A percentile compares a stretch with the other conserved stretches of the same genome.
phyloP scores from a whole-genome alignment of 1,140 invertebrate species.

The Heliconius congener region DNA sequence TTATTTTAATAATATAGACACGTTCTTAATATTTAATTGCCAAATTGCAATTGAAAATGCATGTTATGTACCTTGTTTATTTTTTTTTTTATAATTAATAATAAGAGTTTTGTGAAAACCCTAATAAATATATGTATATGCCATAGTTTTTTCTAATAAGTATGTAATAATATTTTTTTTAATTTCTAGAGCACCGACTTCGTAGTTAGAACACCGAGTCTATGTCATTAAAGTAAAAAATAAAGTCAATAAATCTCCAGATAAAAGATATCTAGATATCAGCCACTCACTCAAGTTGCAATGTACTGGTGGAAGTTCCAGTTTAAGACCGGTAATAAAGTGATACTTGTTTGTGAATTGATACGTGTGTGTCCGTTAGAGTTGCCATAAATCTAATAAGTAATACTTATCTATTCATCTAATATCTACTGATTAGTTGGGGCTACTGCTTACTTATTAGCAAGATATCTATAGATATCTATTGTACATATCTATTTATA shows the following conservation, averaged over 20 bases:
- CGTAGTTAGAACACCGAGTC: not conserved
- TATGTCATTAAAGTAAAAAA: not conserved
- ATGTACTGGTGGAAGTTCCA: slow-evolving; percentile 7
- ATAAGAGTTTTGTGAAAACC: too few species aligned
- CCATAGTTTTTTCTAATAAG: too few species aligned
- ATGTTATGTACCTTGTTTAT: too few species aligned
- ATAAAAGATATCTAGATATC: slow-evolving; percentile 1
- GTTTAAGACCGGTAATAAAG: slow-evolving; percentile 24
- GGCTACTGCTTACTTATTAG: not conserved
- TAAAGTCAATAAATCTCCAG: slow-evolving; percentile 37
- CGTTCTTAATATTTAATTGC: too few species aligned
- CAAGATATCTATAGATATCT: not conserved
- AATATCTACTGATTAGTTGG: slow-evolving; percentile 1
- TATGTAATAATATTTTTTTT: too few species aligned
- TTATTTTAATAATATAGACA: too few species aligned
- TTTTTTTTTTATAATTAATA: too few species aligned
- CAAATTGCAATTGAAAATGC: too few species aligned
- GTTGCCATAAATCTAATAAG: slow-evolving; percentile 4
- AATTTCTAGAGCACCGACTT: too few species aligned
- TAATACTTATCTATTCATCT: not conserved
- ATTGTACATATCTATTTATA: too few species aligned
- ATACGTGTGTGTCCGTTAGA: slow-evolving; percentile 16
- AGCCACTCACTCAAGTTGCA: slow-evolving; percentile 11
- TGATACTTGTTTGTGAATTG: slow-evolving; percentile 22
- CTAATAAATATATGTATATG: too few species aligned